A percentile compares a stretch with the other conserved stretches of the same genome.
Conservation (phyloP, 2,797 vertebrate species). For the Sylvia borin region DNA sequence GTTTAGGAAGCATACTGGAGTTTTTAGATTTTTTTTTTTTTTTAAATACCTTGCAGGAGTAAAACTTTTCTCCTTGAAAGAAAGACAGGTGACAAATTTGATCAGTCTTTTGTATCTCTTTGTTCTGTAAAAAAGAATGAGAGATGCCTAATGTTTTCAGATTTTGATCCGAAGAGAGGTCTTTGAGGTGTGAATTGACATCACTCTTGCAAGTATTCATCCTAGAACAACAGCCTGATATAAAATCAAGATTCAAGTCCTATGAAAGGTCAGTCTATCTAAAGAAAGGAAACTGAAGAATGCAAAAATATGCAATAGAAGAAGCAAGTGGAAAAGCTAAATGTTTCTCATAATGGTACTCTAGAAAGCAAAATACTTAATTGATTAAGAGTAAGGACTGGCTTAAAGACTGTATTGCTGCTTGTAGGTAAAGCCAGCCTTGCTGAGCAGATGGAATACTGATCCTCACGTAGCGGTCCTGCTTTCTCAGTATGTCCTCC, state of each 20-base stretch:
- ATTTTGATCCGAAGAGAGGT: background rate
- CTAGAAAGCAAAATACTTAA: background rate
- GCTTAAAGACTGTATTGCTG: background rate
- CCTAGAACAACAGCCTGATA: background rate
- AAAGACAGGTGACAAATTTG: constrained; percentile 50
- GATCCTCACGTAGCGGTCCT: background rate
- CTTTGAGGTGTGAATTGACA: background rate
- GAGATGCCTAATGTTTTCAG: constrained; percentile 19
- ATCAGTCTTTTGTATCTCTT: constrained; percentile 48
- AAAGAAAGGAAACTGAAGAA: background rate
- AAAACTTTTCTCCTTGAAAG: constrained; percentile 4
- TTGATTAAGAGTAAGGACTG: background rate
- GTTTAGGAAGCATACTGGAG: background rate
- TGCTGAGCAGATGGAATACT: background rate
- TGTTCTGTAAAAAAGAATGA: constrained; percentile 19
- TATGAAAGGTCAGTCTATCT: background rate
- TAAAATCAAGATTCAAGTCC: background rate
- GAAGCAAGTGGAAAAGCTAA: background rate
- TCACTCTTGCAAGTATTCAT: background rate
- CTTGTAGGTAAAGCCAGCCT: background rate
- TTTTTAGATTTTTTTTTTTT: background rate
- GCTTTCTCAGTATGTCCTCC: background rate
- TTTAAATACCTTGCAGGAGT: background rate
- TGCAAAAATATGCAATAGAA: background rate
- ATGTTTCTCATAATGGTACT: background rate